Evolutionary conservation across 1,140 invertebrate species (phyloP), one percentile per base, ranked within the genome.

Genomic region (Nasonia giraulti): DNA sequence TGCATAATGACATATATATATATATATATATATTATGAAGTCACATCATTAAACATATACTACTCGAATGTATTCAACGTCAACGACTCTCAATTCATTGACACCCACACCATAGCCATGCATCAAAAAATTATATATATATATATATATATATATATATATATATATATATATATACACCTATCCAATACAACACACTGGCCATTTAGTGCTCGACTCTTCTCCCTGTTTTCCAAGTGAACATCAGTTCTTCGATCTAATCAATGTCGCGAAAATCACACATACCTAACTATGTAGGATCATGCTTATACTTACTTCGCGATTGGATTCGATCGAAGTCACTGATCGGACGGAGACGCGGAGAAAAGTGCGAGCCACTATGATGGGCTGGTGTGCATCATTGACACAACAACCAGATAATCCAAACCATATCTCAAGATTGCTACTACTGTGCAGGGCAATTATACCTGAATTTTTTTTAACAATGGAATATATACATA

Each of bases 11-110:
- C 90, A 92, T 92, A 92, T 92, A 92, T 92, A 90, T 92, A 92
- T 93, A 92, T 90, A 92, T 92, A 92, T 92, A 92, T 92, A 90
- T 92, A 92, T 93, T 90, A 91, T 92, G 89, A 88, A 91, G 86
- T 92, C 92, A 93, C 92, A 93, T 93, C 92, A 93, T 92, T 92
- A 93, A 92, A 93, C 90, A 92, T 91, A 92, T 92, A 92, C 91
- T 92, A 91, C 92, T 91, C 91, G 84, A 92, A 92, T 92, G 91
- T 92, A 69, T 91, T 88, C 89, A 91, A 90, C 89, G 87, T 91
- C 89, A 91, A 81, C 82, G 92, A 92, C 91, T 92, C 91, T 92
- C 91, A 85, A 89, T 92, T 92, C 91, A 92, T 92, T 92, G 89
- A 92, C 92, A 92, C 90, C 92, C 91, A 91, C 88, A 90, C 89